Evolutionary conservation across 2,888 invertebrate genomes (phyloP), one percentile per base, ranked within the genome.

Genomic region (Lithosia quadra): DNA sequence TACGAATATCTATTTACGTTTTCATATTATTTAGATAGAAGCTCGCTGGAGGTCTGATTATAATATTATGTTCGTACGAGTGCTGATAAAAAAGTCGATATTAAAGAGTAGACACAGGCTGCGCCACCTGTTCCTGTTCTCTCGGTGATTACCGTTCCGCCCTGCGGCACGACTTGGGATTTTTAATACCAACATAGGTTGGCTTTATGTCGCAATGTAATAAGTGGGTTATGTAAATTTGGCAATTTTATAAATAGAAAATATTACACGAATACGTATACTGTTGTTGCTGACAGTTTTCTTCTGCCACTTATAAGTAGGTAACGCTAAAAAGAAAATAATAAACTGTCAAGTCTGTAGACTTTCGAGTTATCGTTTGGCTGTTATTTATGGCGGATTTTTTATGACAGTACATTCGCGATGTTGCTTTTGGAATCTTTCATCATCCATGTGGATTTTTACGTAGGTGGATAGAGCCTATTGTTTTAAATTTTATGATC

Each of bases 81-180:
- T 81, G 78, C 81, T 85, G 83, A 87, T 87, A 86, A 88, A 86
- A 85, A 88, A 85, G 84, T 88, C 87, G 86, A 89, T 89, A 89
- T 84, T 84, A 86, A 84, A 81, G 68, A 83, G 81, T 76, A 82
- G 78, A 77, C 80, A 79, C 79, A 77, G 83, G 76, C 77, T 75
- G 83, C 86, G 85, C 85, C 90, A 90, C 90, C 90, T 91, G 90
- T 88, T 89, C 86, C 88, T 83, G 83, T 78, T 82, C 83, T 83
- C 83, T 77, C 79, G 80, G 80, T 86, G 86, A 89, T 89, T 88
- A 87, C 84, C 81, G 82, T 82, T 85, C 84, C 84, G 78, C 84
- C 85, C 82, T 83, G 88, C 82, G 82, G 85, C 82, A 81, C 77
- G 75, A 78, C 79, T 84, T 80, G 79, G 79, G 79, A 74, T 83